A percentile compares a stretch with the other conserved stretches of the same genome.
These are phyloP conservation scores for Asbolus verrucosus DNA, from an alignment of 1,140 invertebrate genomes.

Conservation along the genomic window DNA sequence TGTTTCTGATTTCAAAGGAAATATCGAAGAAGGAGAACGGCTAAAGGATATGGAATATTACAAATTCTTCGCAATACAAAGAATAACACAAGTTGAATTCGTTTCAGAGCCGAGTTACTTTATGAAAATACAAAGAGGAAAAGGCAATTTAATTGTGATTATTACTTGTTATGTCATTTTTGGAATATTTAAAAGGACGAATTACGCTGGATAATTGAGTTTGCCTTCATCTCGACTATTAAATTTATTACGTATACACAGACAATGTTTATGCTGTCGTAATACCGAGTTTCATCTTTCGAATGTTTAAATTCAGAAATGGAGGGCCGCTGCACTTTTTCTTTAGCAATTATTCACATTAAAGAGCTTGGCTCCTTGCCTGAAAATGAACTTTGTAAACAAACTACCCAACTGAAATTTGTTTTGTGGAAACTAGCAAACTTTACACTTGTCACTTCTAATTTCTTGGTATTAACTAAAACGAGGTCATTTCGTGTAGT, in stretches of 20 bases:
- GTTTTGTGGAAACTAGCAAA: slow-evolving; percentile 45
- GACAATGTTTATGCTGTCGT: slow-evolving; percentile 2
- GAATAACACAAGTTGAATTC: slow-evolving; percentile 38
- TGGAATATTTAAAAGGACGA: slow-evolving; percentile 21
- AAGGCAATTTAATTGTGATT: slow-evolving; percentile 34
- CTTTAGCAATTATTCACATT: slow-evolving; percentile 38
- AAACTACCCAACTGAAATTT: slow-evolving; percentile 43
- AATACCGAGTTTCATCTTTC: neutral
- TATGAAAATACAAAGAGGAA: slow-evolving; percentile 33
- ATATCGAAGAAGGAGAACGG: slow-evolving; percentile 22
- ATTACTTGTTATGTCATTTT: slow-evolving; percentile 29
- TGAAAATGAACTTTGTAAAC: slow-evolving; percentile 41
- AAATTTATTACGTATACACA: slow-evolving; percentile 14
- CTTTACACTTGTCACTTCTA: slow-evolving; percentile 45
- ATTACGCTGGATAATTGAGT: slow-evolving; percentile 23
- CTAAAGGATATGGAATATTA: slow-evolving; percentile 34
- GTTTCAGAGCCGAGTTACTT: slow-evolving; percentile 25
- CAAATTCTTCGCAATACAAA: slow-evolving; percentile 22
- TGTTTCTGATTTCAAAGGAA: slow-evolving; percentile 36
- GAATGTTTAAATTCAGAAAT: neutral
- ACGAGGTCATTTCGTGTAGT: slow-evolving; percentile 34
- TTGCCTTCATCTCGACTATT: slow-evolving; percentile 16
- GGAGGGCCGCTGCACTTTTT: slow-evolving; percentile 18
- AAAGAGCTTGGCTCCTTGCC: slow-evolving; percentile 41
- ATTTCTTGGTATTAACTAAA: slow-evolving; percentile 39